Percentiles rank a stretch among this genome's conserved stretches.
Conservation (phyloP, 2,888 invertebrate genomes). For the Pseudanteris insignis region DNA sequence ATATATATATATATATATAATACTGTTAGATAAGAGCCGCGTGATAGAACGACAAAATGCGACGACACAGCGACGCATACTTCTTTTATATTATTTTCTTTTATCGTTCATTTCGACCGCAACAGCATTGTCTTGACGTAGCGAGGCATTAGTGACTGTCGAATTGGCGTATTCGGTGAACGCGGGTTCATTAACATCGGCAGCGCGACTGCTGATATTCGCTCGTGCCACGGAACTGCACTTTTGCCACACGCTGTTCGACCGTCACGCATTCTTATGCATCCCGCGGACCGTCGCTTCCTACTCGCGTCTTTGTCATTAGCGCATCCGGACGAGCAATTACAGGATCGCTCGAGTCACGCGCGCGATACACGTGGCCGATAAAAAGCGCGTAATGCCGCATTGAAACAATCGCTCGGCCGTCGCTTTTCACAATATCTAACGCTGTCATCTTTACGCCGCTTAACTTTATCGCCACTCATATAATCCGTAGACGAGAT, state of each 20-base stretch:
- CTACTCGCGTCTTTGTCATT: constrained; percentile 17
- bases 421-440: not conserved
- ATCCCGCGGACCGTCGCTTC: constrained; percentile 11
- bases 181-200: constrained; percentile 29
- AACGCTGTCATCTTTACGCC: not conserved
- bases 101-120: not conserved
- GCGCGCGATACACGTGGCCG: constrained; percentile 31
- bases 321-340: constrained; percentile 13
- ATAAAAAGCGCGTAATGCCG: constrained; percentile 18
- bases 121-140: constrained; percentile 1
- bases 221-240: constrained; percentile 8
- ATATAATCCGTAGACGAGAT: not conserved
- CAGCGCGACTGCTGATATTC: constrained; percentile 10
- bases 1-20: constrained; percentile 1
- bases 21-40: constrained; percentile 5
- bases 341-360: constrained; percentile 23
- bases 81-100: constrained; percentile 15
- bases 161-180: constrained; percentile 4
- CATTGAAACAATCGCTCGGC: constrained; percentile 2
- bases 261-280: constrained; percentile 1
- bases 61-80: constrained; percentile 7
- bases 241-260: constrained; percentile 6
- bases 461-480: constrained; percentile 1
- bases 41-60: constrained; percentile 19
- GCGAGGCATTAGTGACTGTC: not conserved